Base-by-base conservation (phyloP, 2,888 invertebrate species). In the Phytoseiulus persimilis region DNA sequence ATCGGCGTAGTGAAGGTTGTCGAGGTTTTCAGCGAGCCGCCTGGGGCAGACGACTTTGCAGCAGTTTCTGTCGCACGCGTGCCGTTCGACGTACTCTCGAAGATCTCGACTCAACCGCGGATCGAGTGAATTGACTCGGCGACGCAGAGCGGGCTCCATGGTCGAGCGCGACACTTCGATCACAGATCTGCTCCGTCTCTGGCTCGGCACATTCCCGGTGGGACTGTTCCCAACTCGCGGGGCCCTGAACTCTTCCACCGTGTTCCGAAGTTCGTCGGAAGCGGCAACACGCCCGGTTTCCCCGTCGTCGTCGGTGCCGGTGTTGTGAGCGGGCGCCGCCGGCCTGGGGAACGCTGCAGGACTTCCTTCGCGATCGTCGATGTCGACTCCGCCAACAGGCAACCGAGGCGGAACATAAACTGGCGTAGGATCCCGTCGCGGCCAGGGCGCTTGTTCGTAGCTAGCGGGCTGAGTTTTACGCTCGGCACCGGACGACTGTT, bases 1-100 rank as follows among this genome's bases (percentile, higher is more conserved):
- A 45, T 87, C 33, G 5, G 87, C 87, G 45, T 33, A 33, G 23
- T 87, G 87, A 33, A 32, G 28, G 87, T 39, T 45, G 14, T 32
- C 32, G n/a, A 45, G 18, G 6, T 32, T 87, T 18, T 3, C 28
- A 33, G 87, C 87, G 39, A 87, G 45, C 0, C 87, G 32, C 18
- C 45, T 87, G 11, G 87, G 87, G 18, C 87, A 87, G 32, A 87
- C 33, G 33, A 87, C 39, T 28, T 45, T 32, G 18, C 33, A 87
- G 45, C 87, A 87, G 33, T 6, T 32, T 6, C 28, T 0, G 32
- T 87, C 9, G 87, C 87, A 87, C 9, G 6, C n/a, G 45, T 87
- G 87, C 87, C 45, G 32, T 28, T 32, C n/a, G 6, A 87, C 87
- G 45, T 39, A 87, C 39, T n/a, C 33, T 45, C 45, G 39, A 0